Conservation (phyloP, 1,140 invertebrate species). For the Acromyrmex charruanus region DNA sequence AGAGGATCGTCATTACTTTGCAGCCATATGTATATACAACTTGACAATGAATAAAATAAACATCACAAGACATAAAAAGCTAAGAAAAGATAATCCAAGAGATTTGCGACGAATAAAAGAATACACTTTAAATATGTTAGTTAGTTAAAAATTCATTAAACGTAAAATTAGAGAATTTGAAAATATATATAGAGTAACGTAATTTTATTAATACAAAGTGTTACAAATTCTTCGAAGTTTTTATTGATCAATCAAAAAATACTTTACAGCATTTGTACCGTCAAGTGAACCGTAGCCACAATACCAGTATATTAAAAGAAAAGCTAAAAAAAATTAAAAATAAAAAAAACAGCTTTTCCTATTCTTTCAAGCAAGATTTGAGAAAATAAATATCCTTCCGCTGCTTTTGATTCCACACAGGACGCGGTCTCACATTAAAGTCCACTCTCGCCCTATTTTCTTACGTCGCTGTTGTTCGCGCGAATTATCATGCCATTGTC, state of each 20-base stretch:
- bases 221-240: too few relatives aligned
- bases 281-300: too few relatives aligned
- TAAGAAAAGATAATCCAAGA: background rate
- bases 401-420: background rate
- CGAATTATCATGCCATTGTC: conserved; percentile 49
- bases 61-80: background rate
- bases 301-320: background rate
- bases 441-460: background rate
- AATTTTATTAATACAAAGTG: too few relatives aligned
- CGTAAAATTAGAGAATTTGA: background rate
- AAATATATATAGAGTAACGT: background rate
- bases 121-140: background rate
- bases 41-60: background rate
- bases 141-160: background rate
- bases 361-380: background rate
- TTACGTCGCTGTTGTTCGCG: conserved; percentile 37
- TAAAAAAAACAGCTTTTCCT: background rate
- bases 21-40: background rate
- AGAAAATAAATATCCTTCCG: background rate
- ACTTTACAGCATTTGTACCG: too few relatives aligned
- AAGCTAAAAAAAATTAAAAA: background rate
- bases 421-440: background rate
- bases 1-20: background rate
- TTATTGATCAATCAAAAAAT: too few relatives aligned
- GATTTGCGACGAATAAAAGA: background rate